Percentiles rank a stretch among this genome's conserved stretches.
phyloP scores from a whole-genome alignment of 2,113 vertebrate species.

The Macrotus californicus region DNA sequence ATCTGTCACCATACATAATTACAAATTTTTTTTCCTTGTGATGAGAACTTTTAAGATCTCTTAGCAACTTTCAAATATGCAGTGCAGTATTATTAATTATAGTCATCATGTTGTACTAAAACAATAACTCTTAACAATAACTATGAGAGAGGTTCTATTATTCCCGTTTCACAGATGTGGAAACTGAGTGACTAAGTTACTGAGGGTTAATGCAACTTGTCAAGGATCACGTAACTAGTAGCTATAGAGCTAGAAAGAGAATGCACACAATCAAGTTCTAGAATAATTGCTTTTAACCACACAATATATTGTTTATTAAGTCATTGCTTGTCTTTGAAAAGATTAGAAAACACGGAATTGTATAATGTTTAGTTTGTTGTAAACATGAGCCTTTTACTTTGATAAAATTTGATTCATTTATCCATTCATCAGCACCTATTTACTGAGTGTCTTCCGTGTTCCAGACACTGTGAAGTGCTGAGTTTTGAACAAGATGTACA shows the following conservation, averaged over 20 bases:
- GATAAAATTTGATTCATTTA: not conserved
- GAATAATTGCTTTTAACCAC: not conserved
- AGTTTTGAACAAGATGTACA: not conserved
- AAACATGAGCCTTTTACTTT: not conserved
- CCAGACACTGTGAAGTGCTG: not conserved
- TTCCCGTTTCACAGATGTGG: not conserved
- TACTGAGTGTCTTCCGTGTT: not conserved
- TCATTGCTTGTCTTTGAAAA: not conserved
- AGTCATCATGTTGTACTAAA: not conserved
- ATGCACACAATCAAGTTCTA: constrained; percentile 30
- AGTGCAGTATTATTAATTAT: not conserved
- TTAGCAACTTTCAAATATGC: not conserved
- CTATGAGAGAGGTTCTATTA: not conserved
- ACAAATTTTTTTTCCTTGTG: not conserved
- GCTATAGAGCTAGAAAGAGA: not conserved
- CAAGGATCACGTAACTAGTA: not conserved
- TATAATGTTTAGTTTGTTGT: not conserved
- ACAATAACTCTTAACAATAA: not conserved
- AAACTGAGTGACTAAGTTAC: not conserved
- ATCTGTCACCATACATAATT: not conserved
- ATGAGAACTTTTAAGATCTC: not conserved
- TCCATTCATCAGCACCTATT: not conserved
- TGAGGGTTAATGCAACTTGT: not conserved
- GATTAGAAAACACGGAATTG: not conserved
- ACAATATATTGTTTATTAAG: not conserved